A percentile compares a stretch with the other conserved stretches of the same genome.
Evolutionary conservation across 2,797 vertebrate genomes (phyloP).

Genomic region (Crocodylus rhombifer): DNA sequence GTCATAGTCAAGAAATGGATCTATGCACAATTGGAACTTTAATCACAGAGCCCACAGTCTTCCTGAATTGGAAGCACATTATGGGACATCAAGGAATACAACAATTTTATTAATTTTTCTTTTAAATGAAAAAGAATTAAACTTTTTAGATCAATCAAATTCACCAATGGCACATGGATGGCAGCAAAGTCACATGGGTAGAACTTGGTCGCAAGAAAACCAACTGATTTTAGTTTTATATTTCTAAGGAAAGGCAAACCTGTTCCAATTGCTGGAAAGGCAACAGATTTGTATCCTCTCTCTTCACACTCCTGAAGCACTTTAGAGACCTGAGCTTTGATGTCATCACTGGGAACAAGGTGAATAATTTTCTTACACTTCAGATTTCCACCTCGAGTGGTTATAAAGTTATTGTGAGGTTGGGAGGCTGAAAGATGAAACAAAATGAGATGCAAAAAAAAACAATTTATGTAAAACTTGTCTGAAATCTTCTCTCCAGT

Average conservation of each 20-base stretch:
- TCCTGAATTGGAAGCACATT: not conserved
- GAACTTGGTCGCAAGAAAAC: not conserved
- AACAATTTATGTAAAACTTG: not conserved
- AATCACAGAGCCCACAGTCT: not conserved
- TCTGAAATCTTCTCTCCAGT: not conserved
- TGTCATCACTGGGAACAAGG: conserved; percentile 69
- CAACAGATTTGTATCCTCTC: conserved; percentile 75
- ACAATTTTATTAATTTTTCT: not conserved
- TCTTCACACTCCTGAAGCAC: conserved; percentile 85
- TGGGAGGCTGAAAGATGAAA: conserved; percentile 61
- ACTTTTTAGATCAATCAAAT: not conserved
- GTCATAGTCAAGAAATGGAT: not conserved
- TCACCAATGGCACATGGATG: not conserved
- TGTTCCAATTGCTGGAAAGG: conserved; percentile 94
- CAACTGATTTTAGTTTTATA: not conserved
- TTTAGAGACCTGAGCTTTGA: conserved; percentile 75
- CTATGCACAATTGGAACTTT: not conserved
- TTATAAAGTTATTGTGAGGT: conserved; percentile 68
- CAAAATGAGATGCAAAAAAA: not conserved
- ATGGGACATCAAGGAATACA: not conserved
- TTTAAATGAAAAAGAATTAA: not conserved
- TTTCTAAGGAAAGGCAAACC: conserved; percentile 76
- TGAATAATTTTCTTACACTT: conserved; percentile 88
- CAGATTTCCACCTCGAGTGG: conserved; percentile 84
- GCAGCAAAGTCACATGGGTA: not conserved